Percentiles rank a stretch among this genome's conserved stretches.
phyloP scores from a whole-genome alignment of 2,113 vertebrate genomes.

The Coregonus clupeaformis region DNA sequence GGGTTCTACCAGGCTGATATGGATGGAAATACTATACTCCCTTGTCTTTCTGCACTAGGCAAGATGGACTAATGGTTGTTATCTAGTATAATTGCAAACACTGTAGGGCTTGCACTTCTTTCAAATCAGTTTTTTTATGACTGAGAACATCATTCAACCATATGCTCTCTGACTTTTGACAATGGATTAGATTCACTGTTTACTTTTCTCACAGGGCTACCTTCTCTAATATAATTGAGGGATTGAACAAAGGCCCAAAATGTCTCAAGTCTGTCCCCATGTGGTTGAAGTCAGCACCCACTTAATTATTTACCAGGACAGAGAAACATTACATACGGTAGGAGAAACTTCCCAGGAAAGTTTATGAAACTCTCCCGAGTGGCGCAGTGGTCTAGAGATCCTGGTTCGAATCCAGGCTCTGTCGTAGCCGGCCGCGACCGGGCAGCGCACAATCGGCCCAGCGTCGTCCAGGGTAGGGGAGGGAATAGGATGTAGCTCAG shows the following conservation, averaged over 20 bases:
- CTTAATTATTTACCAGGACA: too few species aligned
- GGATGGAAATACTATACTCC: too few species aligned
- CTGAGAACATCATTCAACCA: background rate
- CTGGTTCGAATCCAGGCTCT: too few species aligned
- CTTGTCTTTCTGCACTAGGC: too few species aligned
- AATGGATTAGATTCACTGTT: background rate
- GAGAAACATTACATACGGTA: background rate
- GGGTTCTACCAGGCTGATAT: too few species aligned
- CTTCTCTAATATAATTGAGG: background rate
- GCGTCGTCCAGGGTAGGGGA: too few species aligned
- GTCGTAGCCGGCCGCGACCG: too few species aligned
- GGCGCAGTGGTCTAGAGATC: too few species aligned
- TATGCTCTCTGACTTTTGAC: background rate
- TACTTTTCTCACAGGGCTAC: constrained; percentile 17
- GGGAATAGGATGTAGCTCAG: too few species aligned
- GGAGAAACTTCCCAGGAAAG: background rate
- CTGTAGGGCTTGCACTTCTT: background rate
- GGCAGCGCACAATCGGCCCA: too few species aligned
- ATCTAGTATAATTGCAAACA: too few species aligned
- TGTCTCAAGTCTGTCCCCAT: constrained; percentile 37
- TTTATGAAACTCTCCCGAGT: background rate
- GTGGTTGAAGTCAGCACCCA: constrained; percentile 28
- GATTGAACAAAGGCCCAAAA: background rate
- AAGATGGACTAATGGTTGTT: too few species aligned
- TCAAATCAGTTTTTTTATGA: background rate